Evolutionary conservation across 1,140 invertebrate genomes (phyloP).

Genomic region (Macrosteles quadrilineatus): DNA sequence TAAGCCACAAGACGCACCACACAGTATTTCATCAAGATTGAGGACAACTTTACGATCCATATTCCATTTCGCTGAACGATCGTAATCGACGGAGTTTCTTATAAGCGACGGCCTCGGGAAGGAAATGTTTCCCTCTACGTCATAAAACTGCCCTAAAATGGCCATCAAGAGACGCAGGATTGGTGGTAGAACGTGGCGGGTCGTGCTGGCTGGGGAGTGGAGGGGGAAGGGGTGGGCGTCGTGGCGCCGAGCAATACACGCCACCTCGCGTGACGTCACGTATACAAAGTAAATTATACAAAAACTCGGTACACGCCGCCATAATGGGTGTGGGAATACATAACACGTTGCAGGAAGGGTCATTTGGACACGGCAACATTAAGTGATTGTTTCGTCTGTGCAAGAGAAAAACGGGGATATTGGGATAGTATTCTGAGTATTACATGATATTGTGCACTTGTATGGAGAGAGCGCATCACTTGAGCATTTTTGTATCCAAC

Average conservation of each 20-base stretch:
- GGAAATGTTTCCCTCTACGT: neutral
- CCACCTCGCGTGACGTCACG: neutral
- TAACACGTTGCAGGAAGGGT: neutral
- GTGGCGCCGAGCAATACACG: neutral
- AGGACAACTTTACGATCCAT: neutral
- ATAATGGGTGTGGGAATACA: slow-evolving; percentile 8
- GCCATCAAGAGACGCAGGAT: neutral
- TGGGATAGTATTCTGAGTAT: too few species aligned
- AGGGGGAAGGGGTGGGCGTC: neutral
- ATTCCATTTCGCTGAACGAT: neutral
- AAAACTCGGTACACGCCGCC: neutral
- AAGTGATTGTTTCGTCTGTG: too few species aligned
- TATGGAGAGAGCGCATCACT: too few species aligned
- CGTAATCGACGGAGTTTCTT: slow-evolving; percentile 1
- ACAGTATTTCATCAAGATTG: too few species aligned
- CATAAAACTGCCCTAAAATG: slow-evolving; percentile 1
- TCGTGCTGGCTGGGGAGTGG: neutral
- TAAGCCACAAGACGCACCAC: too few species aligned
- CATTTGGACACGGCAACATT: too few species aligned
- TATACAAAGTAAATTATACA: neutral
- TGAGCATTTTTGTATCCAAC: too few species aligned
- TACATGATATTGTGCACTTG: too few species aligned
- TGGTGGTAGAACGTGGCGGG: neutral
- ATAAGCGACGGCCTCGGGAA: neutral
- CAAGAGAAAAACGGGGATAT: too few species aligned